A percentile compares a stretch with the other conserved stretches of the same genome.
These are phyloP conservation scores for Trachelus iudaicus DNA, from an alignment of 2,888 invertebrate genomes.

Conservation along the genomic window DNA sequence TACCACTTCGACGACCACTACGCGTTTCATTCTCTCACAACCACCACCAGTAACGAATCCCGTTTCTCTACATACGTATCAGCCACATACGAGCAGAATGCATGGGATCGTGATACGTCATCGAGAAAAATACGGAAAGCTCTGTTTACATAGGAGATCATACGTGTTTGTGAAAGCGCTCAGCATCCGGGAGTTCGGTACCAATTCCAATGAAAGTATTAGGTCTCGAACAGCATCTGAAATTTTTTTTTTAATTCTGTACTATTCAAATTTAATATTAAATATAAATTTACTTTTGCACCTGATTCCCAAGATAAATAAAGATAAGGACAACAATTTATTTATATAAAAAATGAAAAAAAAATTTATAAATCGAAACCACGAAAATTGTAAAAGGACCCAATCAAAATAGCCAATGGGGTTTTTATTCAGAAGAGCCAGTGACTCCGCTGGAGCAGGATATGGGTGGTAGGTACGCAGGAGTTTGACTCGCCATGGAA, in stretches of 20 bases:
- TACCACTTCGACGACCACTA: slow-evolving; percentile 24
- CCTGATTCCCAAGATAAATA: neutral
- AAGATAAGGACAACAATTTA: neutral
- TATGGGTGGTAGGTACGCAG: slow-evolving; percentile 20
- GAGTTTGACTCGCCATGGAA: slow-evolving; percentile 54
- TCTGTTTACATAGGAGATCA: neutral
- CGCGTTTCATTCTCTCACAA: neutral
- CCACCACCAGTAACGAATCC: neutral
- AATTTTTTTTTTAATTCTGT: neutral
- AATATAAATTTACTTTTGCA: neutral
- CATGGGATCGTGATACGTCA: neutral
- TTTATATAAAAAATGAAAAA: neutral
- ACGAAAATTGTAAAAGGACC: neutral
- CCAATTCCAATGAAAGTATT: neutral
- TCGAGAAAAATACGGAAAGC: slow-evolving; percentile 5
- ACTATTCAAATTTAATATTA: neutral
- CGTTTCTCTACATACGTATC: neutral
- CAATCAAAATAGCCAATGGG: slow-evolving; percentile 13
- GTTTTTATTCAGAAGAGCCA: slow-evolving; percentile 18
- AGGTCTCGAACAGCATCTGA: neutral
- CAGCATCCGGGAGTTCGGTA: neutral
- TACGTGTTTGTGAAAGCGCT: neutral
- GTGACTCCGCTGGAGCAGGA: slow-evolving; percentile 27
- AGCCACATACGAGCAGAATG: neutral
- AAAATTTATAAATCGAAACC: neutral